Percentiles rank a stretch among this genome's conserved stretches.
Evolutionary conservation across 2,888 invertebrate species (phyloP).

Genomic region (Acanthacorydalis orientalis): DNA sequence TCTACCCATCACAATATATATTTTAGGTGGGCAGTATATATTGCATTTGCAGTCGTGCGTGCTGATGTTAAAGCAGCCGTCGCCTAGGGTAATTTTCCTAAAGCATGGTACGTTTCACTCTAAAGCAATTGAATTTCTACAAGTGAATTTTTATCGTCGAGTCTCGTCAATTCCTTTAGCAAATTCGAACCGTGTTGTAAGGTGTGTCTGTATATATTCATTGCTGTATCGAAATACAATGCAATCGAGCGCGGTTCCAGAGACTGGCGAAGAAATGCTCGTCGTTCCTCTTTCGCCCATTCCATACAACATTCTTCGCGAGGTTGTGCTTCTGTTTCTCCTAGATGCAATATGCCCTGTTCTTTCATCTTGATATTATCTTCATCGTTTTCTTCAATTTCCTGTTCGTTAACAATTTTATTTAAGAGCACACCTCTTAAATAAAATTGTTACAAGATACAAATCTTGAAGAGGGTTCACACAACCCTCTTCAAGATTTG

Average conservation of each 20-base stretch:
- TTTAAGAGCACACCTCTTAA: too few species aligned
- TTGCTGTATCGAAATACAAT: constrained; percentile 83
- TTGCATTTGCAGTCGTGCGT: constrained; percentile 98
- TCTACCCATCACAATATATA: constrained; percentile 96
- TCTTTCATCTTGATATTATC: constrained; percentile 85
- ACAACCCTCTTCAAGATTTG: constrained; percentile 59
- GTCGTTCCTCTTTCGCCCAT: constrained; percentile 96
- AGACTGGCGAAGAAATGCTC: constrained; percentile 92
- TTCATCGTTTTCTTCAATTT: constrained; percentile 67
- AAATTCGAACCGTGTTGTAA: constrained; percentile 70
- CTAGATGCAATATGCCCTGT: constrained; percentile 83
- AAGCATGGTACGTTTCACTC: constrained; percentile 95
- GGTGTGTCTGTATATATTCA: constrained; percentile 77
- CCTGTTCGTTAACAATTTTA: constrained; percentile 63
- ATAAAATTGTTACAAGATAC: too few species aligned
- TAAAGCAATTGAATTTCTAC: constrained; percentile 97
- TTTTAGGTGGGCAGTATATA: constrained; percentile 97
- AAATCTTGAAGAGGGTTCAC: too few species aligned
- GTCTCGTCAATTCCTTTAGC: constrained; percentile 88
- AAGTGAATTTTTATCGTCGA: constrained; percentile 96
- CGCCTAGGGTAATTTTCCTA: constrained; percentile 92
- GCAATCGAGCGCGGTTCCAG: constrained; percentile 89
- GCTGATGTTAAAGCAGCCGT: constrained; percentile 94
- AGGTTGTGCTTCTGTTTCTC: constrained; percentile 80
- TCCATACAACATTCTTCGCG: constrained; percentile 98